Conservation (phyloP, 2,113 vertebrate genomes). For the Phyllostomus hastatus region DNA sequence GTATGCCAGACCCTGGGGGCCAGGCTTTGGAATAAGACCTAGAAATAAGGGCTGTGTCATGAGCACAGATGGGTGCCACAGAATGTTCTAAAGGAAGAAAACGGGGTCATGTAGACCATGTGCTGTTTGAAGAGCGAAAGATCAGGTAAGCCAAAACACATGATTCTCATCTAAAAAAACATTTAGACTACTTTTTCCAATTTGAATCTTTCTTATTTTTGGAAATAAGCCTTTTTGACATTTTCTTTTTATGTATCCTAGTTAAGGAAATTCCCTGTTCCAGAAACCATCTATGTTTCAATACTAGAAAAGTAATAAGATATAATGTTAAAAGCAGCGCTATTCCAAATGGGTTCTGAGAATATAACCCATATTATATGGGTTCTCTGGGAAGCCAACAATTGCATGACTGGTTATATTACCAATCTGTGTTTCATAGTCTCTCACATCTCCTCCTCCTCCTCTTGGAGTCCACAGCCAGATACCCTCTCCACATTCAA, state of each 20-base stretch:
- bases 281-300: neutral
- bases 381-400: neutral
- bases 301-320: neutral
- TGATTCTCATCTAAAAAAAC: neutral
- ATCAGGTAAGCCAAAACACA: neutral
- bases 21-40: neutral
- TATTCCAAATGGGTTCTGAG: neutral
- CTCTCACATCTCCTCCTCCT: neutral
- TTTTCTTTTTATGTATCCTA: neutral
- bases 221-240: neutral
- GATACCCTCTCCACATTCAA: neutral
- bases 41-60: neutral
- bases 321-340: neutral
- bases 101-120: neutral
- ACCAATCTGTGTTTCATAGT: neutral
- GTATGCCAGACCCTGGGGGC: neutral
- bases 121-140: neutral
- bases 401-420: fast-evolving
- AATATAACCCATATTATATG: too few species aligned
- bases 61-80: neutral
- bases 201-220: neutral
- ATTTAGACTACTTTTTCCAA: neutral
- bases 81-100: neutral
- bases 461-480: neutral
- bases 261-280: neutral